A percentile compares a stretch with the other conserved stretches of the same genome.
Conservation (phyloP, 1,140 invertebrate species). For the Leguminivora glycinivorella region DNA sequence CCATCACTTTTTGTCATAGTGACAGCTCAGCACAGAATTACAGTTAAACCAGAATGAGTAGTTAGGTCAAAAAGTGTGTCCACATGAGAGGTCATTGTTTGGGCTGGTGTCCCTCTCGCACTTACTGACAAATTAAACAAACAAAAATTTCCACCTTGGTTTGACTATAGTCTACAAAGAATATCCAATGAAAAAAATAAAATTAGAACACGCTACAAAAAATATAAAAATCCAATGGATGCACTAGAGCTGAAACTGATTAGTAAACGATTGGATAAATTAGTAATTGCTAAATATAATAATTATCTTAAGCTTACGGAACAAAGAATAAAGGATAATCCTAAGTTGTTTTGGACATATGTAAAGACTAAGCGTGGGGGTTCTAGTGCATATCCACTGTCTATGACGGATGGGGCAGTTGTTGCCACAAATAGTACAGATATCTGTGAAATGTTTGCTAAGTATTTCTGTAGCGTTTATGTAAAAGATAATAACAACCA, state of each 20-base stretch:
- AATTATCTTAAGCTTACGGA: not conserved
- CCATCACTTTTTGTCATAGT: not conserved
- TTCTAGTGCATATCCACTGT: not conserved
- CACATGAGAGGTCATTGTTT: no score
- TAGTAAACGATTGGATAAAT: not conserved
- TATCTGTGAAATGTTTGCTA: no score
- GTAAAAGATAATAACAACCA: no score
- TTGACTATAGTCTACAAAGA: not conserved
- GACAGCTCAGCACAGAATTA: no score
- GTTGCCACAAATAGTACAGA: not conserved
- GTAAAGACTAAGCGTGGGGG: slow-evolving; percentile 8
- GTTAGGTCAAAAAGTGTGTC: no score
- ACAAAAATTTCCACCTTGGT: not conserved
- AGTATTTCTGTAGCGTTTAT: no score
- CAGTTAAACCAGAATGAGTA: no score
- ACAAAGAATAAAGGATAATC: not conserved
- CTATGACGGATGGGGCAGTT: not conserved
- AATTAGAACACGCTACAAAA: not conserved
- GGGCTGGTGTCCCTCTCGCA: no score
- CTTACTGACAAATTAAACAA: not conserved
- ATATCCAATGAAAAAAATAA: slow-evolving; percentile 14
- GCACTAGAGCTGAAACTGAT: not conserved
- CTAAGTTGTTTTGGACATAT: slow-evolving; percentile 12
- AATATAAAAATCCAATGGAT: not conserved
- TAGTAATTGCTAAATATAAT: not conserved